Conservation (phyloP, 2,797 vertebrate species). For the Notoglanidium macrostoma region DNA sequence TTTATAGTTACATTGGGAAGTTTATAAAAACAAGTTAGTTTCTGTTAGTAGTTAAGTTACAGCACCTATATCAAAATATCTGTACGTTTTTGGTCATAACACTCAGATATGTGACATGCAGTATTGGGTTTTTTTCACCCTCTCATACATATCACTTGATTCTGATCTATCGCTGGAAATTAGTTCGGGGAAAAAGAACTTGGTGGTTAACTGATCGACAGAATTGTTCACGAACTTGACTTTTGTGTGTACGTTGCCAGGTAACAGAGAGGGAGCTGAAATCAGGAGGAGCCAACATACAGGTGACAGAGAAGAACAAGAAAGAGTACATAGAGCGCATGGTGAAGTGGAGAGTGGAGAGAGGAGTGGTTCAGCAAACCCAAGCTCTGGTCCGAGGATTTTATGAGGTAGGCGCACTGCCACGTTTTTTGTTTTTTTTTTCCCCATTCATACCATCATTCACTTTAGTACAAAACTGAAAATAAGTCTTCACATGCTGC, state of each 20-base stretch:
- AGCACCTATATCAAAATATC: not conserved
- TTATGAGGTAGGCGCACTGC: slow-evolving; percentile 76
- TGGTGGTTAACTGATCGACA: not conserved
- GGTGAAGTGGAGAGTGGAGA: slow-evolving; percentile 88
- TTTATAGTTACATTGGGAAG: not conserved
- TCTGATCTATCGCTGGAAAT: not conserved
- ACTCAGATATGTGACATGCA: not conserved
- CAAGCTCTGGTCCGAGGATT: slow-evolving; percentile 86
- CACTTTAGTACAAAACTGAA: not conserved
- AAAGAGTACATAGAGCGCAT: slow-evolving; percentile 89
- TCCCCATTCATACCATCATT: not conserved
- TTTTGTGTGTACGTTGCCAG: slow-evolving; percentile 68
- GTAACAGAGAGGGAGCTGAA: slow-evolving; percentile 88
- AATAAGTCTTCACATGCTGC: not conserved
- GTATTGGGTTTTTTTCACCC: not conserved
- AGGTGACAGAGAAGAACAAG: slow-evolving; percentile 89
- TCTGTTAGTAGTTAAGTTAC: not conserved
- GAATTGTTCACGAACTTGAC: not conserved
- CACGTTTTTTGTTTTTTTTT: not conserved
- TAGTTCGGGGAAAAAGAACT: not conserved
- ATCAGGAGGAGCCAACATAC: slow-evolving; percentile 83
- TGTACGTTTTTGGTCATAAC: not conserved
- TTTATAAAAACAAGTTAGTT: not conserved
- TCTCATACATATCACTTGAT: not conserved
- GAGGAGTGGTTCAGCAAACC: slow-evolving; percentile 86